Evolutionary conservation across 2,888 invertebrate species (phyloP).

Genomic region (Cantharis rufa): DNA sequence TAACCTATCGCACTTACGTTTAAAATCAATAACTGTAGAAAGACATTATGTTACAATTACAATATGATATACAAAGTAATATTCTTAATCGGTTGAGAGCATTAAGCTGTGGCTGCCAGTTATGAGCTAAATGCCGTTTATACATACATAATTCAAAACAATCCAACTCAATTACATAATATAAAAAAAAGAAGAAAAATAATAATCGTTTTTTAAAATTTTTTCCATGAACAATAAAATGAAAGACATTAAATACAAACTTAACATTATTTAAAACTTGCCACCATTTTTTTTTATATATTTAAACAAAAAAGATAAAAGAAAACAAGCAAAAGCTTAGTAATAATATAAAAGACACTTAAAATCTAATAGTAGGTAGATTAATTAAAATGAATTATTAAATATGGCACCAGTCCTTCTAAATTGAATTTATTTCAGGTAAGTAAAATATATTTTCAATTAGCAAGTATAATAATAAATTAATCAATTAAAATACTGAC

Average conservation of each 20-base stretch:
- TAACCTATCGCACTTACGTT: slow-evolving; percentile 40
- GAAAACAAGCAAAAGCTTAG: neutral
- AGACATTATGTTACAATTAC: slow-evolving; percentile 41
- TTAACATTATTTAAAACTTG: neutral
- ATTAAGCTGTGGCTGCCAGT: slow-evolving; percentile 2
- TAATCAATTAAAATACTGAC: slow-evolving; percentile 42
- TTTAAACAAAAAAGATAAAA: neutral
- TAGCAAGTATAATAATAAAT: neutral
- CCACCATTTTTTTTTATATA: neutral
- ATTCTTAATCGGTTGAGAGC: neutral
- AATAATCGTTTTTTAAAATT: neutral
- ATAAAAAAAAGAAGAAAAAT: neutral
- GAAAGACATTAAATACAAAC: neutral
- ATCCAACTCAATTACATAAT: neutral
- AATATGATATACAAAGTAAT: slow-evolving; percentile 37
- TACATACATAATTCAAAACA: neutral
- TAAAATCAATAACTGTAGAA: slow-evolving; percentile 40
- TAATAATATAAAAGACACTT: neutral
- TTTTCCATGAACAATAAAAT: neutral
- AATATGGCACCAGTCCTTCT: slow-evolving; percentile 22
- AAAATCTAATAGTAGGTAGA: slow-evolving; percentile 9
- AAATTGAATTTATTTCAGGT: slow-evolving; percentile 1
- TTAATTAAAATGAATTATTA: neutral
- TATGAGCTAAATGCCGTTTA: neutral
- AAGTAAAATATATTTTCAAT: neutral